Base-by-base conservation (phyloP, 2,888 invertebrate genomes). In the Lasioglossum oenotherae region DNA sequence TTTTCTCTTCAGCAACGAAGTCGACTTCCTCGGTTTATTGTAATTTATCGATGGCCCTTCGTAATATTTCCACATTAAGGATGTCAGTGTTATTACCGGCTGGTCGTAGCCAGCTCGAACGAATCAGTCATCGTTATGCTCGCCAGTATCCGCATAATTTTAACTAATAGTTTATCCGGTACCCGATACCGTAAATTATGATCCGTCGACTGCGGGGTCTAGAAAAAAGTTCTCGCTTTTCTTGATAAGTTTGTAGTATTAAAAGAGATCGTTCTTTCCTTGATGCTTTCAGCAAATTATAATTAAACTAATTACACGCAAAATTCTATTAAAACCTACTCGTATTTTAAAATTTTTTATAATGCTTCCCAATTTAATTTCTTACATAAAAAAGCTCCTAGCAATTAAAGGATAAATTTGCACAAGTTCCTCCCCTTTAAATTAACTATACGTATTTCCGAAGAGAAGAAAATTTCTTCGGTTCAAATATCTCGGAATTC, bases 71-170 rank as follows among this genome's bases (percentile, higher is more conserved):
- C 91, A 89, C 89, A 83, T 88, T 82, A 89, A 88, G 79, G 85
- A 82, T 78, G 60, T 73, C 84, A 80, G 81, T 82, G 88, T 87
- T 88, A 87, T 90, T 88, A 82, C 81, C 78, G 73, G 53, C 27
- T 57, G 75, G 57, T 78, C 81, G 75, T 81, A 84, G 89, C 90
- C 88, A 69, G 87, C 80, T 72, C 82, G 84, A 72, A 89, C 88
- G 90, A 93, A 93, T 93, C 92, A 90, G 89, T 93, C 92, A 90
- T 92, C 88, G 90, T 92, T 91, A 91, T 89, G 90, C 89, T 76
- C 81, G 85, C 87, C 88, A 90, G 89, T 87, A 86, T 87, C 73
- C 78, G 78, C 87, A 87, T 91, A 91, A 93, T 93, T 92, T 91
- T 91, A 92, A 93, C 92, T 92, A 92, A 92, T 92, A 91, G 92